Evolutionary conservation across 1,140 invertebrate genomes (phyloP).

Genomic region (Brachionus angularis): DNA sequence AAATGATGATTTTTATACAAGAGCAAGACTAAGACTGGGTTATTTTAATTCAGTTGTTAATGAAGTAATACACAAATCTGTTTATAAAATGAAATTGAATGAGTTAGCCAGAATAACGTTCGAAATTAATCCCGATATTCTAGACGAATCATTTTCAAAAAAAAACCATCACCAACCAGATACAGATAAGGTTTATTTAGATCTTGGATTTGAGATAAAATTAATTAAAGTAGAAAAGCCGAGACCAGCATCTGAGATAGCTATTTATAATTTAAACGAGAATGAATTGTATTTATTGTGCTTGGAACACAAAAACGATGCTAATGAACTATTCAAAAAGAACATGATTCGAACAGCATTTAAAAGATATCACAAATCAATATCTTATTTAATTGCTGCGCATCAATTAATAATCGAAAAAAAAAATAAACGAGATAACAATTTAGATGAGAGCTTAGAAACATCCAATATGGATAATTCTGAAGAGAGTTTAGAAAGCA

Average conservation of each 20-base stretch:
- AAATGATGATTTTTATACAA: not conserved
- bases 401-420: conserved; percentile 15
- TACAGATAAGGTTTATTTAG: not conserved
- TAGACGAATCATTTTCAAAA: not conserved
- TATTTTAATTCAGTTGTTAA: conserved; percentile 15
- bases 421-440: not conserved
- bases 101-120: not conserved
- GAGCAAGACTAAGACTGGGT: not conserved
- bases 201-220: conserved; percentile 18
- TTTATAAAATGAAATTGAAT: conserved; percentile 26
- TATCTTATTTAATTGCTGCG: conserved; percentile 20
- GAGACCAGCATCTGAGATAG: not conserved
- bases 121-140: conserved; percentile 9
- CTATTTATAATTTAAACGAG: conserved; percentile 8
- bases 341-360: not conserved
- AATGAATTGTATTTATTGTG: not conserved
- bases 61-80: conserved; percentile 9
- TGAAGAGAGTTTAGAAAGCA: not conserved
- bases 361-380: conserved; percentile 13
- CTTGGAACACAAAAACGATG: conserved; percentile 13
- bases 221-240: conserved; percentile 6
- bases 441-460: conserved; percentile 13
- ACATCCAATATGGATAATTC: not conserved
- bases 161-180: not conserved
- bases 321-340: conserved; percentile 16